Evolutionary conservation across 1,140 invertebrate genomes (phyloP).

Genomic region (Phortica variegata): DNA sequence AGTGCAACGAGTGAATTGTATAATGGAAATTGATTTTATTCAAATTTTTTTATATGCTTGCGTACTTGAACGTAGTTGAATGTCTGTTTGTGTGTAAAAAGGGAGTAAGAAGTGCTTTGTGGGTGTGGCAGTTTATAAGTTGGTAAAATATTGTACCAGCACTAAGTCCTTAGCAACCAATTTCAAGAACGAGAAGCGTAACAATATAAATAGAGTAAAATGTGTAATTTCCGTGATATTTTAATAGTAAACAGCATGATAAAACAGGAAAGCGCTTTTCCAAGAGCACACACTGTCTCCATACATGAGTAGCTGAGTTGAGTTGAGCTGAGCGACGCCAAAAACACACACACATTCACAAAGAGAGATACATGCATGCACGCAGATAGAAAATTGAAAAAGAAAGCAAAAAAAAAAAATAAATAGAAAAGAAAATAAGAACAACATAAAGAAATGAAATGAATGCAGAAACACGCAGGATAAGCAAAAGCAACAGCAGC

Average conservation of each 20-base stretch:
- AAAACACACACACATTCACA: not conserved
- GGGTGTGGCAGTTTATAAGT: no score
- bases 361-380: no score
- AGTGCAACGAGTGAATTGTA: slow-evolving; percentile 11
- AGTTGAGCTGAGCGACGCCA: not conserved
- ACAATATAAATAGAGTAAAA: slow-evolving; percentile 50
- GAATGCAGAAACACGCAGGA: slow-evolving; percentile 38
- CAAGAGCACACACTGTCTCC: no score
- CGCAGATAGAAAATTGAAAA: no score
- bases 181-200: not conserved
- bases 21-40: slow-evolving; percentile 45
- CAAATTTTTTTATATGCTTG: slow-evolving; percentile 29
- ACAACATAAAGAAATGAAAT: not conserved
- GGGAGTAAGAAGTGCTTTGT: no score
- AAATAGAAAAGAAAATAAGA: slow-evolving; percentile 1
- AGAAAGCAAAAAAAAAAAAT: slow-evolving; percentile 34
- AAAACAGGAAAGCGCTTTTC: no score
- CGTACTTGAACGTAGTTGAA: not conserved
- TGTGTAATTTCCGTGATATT: slow-evolving; percentile 55
- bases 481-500: slow-evolving; percentile 25
- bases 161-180: no score
- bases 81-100: not conserved
- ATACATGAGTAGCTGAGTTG: no score
- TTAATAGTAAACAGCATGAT: slow-evolving; percentile 47
- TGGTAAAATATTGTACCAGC: no score